phyloP scores from a whole-genome alignment of 2,113 vertebrate genomes.

The Monopterus albus region DNA sequence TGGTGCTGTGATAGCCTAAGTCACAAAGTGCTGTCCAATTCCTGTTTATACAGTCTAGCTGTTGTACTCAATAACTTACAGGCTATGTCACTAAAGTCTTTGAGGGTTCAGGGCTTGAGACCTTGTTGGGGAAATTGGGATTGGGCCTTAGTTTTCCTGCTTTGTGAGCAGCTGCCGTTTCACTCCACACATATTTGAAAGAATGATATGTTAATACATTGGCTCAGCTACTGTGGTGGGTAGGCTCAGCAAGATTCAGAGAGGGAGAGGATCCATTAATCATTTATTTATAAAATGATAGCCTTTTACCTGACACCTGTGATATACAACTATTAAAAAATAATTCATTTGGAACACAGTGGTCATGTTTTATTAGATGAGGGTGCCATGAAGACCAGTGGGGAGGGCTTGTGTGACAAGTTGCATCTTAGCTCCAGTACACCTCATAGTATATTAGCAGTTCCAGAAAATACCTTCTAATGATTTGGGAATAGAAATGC shows the following conservation, averaged over 20 bases:
- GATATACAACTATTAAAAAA: conserved; percentile 45
- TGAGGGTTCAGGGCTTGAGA: too few relatives aligned
- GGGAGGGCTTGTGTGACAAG: background rate
- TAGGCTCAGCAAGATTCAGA: background rate
- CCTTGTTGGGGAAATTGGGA: too few relatives aligned
- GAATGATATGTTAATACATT: too few relatives aligned
- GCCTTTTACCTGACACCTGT: conserved; percentile 47
- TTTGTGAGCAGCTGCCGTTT: background rate
- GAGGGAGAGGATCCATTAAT: conserved; percentile 36
- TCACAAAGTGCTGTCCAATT: too few relatives aligned
- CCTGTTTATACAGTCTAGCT: too few relatives aligned
- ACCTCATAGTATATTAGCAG: background rate
- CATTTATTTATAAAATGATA: conserved; percentile 57
- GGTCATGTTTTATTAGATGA: background rate
- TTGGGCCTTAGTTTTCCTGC: too few relatives aligned
- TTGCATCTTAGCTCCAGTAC: too few relatives aligned
- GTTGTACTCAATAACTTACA: too few relatives aligned
- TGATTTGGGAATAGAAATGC: background rate
- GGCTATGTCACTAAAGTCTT: too few relatives aligned
- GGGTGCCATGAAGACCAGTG: background rate
- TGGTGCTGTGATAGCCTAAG: too few relatives aligned
- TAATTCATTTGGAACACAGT: conserved; percentile 29
- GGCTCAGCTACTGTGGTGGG: background rate
- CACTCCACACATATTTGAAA: background rate
- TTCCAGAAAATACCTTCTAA: background rate